A percentile compares a stretch with the other conserved stretches of the same genome.
These are phyloP conservation scores for Petrolisthes manimaculis DNA, from an alignment of 2,888 invertebrate species.

Conservation along the genomic window DNA sequence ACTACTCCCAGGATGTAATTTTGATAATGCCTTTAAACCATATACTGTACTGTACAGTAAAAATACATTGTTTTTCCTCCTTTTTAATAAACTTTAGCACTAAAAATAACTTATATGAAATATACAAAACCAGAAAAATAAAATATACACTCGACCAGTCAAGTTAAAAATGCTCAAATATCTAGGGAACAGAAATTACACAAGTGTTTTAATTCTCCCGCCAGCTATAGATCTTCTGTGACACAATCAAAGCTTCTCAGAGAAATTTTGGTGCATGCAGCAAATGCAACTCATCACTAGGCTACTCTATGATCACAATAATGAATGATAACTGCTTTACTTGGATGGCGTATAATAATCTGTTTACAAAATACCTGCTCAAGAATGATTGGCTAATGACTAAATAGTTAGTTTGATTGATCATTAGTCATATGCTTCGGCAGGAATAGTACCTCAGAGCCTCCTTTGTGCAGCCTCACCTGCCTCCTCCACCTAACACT, in stretches of 20 bases:
- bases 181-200: no score
- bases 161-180: no score
- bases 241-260: conserved; percentile 20
- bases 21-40: no score
- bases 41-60: no score
- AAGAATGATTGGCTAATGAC: conserved; percentile 33
- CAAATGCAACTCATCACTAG: conserved; percentile 23
- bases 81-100: no score
- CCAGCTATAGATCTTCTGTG: neutral
- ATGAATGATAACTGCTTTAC: neutral
- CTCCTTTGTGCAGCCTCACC: conserved; percentile 20
- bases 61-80: no score
- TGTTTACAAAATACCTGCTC: neutral
- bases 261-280: conserved; percentile 26
- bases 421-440: neutral
- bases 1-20: no score
- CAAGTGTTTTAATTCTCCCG: neutral
- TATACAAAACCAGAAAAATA: no score
- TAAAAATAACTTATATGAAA: no score
- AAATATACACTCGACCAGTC: no score
- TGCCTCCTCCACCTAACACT: neutral
- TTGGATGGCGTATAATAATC: conserved; percentile 17
- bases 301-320: conserved; percentile 11
- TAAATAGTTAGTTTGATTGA: conserved; percentile 32
- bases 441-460: conserved; percentile 23